Base-by-base conservation (phyloP, 2,113 vertebrate species). In the Cepphus grylle region DNA sequence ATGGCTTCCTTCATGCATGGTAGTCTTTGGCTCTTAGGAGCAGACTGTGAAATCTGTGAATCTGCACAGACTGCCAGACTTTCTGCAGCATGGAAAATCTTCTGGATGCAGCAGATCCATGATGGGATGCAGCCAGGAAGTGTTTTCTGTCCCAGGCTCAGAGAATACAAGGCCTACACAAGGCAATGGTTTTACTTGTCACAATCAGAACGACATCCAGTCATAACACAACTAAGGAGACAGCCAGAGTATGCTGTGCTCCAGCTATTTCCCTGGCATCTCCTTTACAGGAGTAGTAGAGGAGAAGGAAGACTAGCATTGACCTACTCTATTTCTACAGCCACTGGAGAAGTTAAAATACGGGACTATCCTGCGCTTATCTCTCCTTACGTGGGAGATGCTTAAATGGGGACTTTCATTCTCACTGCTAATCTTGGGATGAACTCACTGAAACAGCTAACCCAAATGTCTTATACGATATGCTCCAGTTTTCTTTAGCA, bases 121-220 rank as follows among this genome's bases (percentile, higher is more conserved):
- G 27, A 50, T 65, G 84, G 62, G 88, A 81, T 72, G 55, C 22
- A 82, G 91, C 67, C 94, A 94, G 86, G 52, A 93, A 86, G 62
- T 73, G 74, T 91, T 97, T 89, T 94, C 49, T 93, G 40, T 94
- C 66, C 91, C 83, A 94, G 69, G 52, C 77, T 91, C 63, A 53
- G 15, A 89, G 62, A 90, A 94, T 69, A 62, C 36, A 66, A 66
- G 78, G 67, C 78, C 86, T 87, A 82, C 86, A 90, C 66, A 85
- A 84, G 86, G 79, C 93, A 92, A 87, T 12, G 21, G 66, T 94
- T 94, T 77, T 47, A 40, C 91, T 96, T 86, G 84, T 80, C 86
- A 95, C 55, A 62, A 32, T 84, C 32, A 72, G 52, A 95, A 62
- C 2, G 19, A 87, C 65, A 84, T 32, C 45, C 81, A 95, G 84